These are phyloP conservation scores for Oreochromis tanganicae DNA, from an alignment of 2,113 vertebrate genomes.

Conservation along the genomic window DNA sequence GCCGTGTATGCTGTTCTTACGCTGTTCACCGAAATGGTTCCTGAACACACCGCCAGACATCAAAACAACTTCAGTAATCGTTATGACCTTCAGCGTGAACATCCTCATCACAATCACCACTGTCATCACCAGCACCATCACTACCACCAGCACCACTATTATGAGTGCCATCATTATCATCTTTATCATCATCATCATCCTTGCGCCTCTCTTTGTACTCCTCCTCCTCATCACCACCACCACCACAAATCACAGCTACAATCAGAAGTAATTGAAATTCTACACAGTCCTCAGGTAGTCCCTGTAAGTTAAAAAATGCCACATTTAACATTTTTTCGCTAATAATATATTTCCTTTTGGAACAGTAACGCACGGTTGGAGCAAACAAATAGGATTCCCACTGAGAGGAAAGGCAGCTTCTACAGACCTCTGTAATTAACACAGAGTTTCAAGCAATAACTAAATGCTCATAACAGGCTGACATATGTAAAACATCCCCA, in stretches of 20 bases:
- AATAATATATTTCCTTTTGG: constrained; percentile 23
- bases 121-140: background rate
- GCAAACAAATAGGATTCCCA: constrained; percentile 7
- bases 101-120: constrained; percentile 6
- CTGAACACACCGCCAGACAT: constrained; percentile 50
- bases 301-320: background rate
- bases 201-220: background rate
- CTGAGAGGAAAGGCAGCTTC: background rate
- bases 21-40: constrained; percentile 97
- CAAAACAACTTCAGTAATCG: constrained; percentile 13
- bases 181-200: background rate
- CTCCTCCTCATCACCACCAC: background rate
- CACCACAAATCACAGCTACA: background rate
- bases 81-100: constrained; percentile 15
- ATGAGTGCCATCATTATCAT: background rate
- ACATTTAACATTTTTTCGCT: background rate
- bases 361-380: background rate
- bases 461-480: background rate
- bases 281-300: constrained; percentile 3
- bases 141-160: background rate
- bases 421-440: background rate
- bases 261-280: constrained; percentile 16
- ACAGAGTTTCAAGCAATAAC: background rate
- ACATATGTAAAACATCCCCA: background rate
- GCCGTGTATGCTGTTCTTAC: constrained; percentile 92